phyloP scores from a whole-genome alignment of 2,113 vertebrate genomes.

The Pontoporia blainvillei region DNA sequence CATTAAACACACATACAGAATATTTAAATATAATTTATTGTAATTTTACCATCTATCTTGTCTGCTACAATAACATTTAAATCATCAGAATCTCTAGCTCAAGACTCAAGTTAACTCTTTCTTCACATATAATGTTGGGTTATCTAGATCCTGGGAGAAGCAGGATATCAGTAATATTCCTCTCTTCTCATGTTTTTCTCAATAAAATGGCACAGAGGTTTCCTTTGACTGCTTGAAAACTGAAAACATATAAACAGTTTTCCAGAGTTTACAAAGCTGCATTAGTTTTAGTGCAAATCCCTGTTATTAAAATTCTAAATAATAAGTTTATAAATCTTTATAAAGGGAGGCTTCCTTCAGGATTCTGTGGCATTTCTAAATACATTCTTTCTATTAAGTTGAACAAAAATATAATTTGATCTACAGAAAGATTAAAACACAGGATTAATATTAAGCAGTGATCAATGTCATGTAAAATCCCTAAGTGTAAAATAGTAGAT shows the following conservation, averaged over 20 bases:
- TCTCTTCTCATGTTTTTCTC: neutral
- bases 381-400: neutral
- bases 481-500: neutral
- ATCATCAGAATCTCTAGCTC: neutral
- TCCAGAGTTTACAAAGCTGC: neutral
- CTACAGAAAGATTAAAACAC: neutral
- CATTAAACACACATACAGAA: neutral
- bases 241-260: neutral
- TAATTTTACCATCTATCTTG: neutral
- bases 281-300: neutral
- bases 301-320: neutral
- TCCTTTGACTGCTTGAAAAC: neutral
- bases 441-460: neutral
- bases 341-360: neutral
- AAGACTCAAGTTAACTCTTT: neutral
- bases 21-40: constrained; percentile 6
- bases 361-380: neutral
- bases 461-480: neutral
- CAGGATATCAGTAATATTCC: neutral
- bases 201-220: neutral
- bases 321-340: neutral
- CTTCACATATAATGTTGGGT: neutral
- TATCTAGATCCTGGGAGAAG: neutral
- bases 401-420: neutral
- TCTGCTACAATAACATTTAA: constrained; percentile 18